phyloP scores from a whole-genome alignment of 2,113 vertebrate species.

The Okapia johnstoni region DNA sequence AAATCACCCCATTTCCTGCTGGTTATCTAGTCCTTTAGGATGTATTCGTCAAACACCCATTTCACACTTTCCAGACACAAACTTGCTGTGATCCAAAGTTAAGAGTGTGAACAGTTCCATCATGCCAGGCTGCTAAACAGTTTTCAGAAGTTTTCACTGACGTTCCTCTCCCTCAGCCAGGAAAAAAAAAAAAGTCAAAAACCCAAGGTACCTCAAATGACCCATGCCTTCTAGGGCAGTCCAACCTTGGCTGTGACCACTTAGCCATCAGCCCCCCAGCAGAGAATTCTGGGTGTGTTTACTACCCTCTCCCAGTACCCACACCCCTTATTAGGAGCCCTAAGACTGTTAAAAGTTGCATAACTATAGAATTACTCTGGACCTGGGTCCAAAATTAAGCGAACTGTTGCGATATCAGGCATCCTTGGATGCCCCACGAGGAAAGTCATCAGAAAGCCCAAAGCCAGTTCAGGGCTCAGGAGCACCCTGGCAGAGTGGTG shows the following conservation, averaged over 20 bases:
- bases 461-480: not conserved
- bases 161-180: not conserved
- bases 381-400: slow-evolving; percentile 28
- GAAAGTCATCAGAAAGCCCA: not conserved
- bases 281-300: not conserved
- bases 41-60: not conserved
- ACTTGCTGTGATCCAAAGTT: not conserved
- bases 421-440: not conserved
- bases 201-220: slow-evolving; percentile 34
- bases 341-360: not conserved
- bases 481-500: not conserved
- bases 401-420: not conserved
- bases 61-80: slow-evolving; percentile 30
- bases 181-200: not conserved
- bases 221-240: not conserved
- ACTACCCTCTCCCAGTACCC: not conserved
- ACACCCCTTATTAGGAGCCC: not conserved
- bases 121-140: not conserved
- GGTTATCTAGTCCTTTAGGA: not conserved
- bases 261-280: not conserved
- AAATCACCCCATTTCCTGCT: not conserved
- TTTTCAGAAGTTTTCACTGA: slow-evolving; percentile 1
- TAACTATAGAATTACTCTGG: slow-evolving; percentile 13
- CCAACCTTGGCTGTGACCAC: not conserved
- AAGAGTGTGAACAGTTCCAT: slow-evolving; percentile 41